Evolutionary conservation across 1,140 invertebrate species (phyloP).

Genomic region (Apolygus lucorum): DNA sequence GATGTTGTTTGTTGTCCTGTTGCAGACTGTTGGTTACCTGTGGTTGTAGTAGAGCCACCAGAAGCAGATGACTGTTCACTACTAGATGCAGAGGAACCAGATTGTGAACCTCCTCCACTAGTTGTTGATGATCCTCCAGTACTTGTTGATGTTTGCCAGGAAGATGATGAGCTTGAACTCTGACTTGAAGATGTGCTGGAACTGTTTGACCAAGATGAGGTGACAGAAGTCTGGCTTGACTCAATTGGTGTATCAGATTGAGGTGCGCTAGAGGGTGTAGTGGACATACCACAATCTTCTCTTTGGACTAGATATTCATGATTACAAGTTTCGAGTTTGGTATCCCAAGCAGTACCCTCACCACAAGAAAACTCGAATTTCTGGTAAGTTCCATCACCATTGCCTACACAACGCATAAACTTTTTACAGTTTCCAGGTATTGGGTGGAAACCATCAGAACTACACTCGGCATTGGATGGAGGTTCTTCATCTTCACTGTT

Average conservation of each 20-base stretch:
- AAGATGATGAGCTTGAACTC: slow-evolving; percentile 27
- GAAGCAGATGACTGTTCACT: slow-evolving; percentile 28
- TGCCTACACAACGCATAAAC: slow-evolving; percentile 66
- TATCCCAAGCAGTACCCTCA: slow-evolving; percentile 63
- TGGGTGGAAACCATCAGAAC: slow-evolving; percentile 55
- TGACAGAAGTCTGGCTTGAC: slow-evolving; percentile 24
- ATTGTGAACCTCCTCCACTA: slow-evolving; percentile 23
- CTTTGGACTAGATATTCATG: slow-evolving; percentile 37
- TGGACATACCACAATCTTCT: slow-evolving; percentile 28
- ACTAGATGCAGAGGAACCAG: slow-evolving; percentile 17
- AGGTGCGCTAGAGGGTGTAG: slow-evolving; percentile 18
- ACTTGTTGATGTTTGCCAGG: slow-evolving; percentile 26
- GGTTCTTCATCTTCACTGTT: slow-evolving; percentile 15
- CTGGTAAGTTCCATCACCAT: slow-evolving; percentile 46
- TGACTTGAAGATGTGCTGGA: slow-evolving; percentile 21
- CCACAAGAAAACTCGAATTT: slow-evolving; percentile 60
- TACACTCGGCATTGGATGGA: slow-evolving; percentile 12
- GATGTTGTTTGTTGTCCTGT: slow-evolving; percentile 27
- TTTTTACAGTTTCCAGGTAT: slow-evolving; percentile 60
- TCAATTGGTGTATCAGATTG: slow-evolving; percentile 30
- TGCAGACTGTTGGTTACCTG: slow-evolving; percentile 25
- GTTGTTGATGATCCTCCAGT: slow-evolving; percentile 18
- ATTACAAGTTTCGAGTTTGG: slow-evolving; percentile 54
- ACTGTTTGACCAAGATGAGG: slow-evolving; percentile 28
- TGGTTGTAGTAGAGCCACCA: slow-evolving; percentile 26